Evolutionary conservation across 1,140 invertebrate species (phyloP).

Genomic region (Drosophila lacertosa): DNA sequence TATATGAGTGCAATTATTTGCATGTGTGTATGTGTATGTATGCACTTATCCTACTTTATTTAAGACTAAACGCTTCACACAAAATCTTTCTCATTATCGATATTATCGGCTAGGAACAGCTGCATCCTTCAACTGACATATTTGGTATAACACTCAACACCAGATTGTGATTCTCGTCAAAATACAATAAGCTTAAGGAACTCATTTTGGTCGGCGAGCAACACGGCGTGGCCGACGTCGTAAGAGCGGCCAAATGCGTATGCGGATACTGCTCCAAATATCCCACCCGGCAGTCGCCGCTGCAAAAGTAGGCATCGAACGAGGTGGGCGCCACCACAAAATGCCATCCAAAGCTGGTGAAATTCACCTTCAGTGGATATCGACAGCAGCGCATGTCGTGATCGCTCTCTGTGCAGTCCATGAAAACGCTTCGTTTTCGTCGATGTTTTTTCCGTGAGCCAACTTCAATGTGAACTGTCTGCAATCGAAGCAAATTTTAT

Average conservation of each 20-base stretch:
- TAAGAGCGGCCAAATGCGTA: slow-evolving; percentile 95
- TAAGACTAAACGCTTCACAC: slow-evolving; percentile 21
- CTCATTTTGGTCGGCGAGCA: slow-evolving; percentile 95
- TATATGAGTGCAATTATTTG: slow-evolving; percentile 14
- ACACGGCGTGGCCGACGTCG: slow-evolving; percentile 90
- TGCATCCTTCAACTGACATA: slow-evolving; percentile 97
- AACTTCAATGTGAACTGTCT: slow-evolving; percentile 93
- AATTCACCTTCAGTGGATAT: slow-evolving; percentile 96
- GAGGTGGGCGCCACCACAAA: slow-evolving; percentile 98
- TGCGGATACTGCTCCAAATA: slow-evolving; percentile 96
- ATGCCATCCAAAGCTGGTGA: slow-evolving; percentile 98
- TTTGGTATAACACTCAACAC: slow-evolving; percentile 94
- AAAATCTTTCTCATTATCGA: slow-evolving; percentile 21
- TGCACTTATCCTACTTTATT: slow-evolving; percentile 31
- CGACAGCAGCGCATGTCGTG: slow-evolving; percentile 94
- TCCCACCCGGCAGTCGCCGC: slow-evolving; percentile 95
- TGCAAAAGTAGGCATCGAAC: slow-evolving; percentile 98
- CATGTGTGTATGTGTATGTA: slow-evolving; percentile 19
- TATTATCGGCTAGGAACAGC: slow-evolving; percentile 89
- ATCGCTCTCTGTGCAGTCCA: slow-evolving; percentile 78
- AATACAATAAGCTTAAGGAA: slow-evolving; percentile 96
- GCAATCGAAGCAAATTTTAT: slow-evolving; percentile 78
- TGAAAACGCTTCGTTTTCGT: slow-evolving; percentile 87
- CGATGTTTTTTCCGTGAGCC: slow-evolving; percentile 87
- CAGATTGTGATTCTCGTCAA: slow-evolving; percentile 94